Base-by-base conservation (phyloP, 2,797 vertebrate species). In the Orientallactaga sibirica region DNA sequence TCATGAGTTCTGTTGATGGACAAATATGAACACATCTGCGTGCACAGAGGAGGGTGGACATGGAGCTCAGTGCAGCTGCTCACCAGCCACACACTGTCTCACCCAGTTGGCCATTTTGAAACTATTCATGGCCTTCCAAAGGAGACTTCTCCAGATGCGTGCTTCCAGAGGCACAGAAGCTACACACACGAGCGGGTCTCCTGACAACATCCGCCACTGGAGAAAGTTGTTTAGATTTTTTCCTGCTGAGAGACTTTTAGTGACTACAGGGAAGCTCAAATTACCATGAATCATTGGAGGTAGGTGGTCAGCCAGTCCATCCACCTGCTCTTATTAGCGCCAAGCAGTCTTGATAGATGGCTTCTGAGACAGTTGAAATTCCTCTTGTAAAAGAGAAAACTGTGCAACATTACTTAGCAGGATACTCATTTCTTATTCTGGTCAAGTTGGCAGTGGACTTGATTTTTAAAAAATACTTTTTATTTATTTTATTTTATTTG, bases 271-370 rank as follows among this genome's bases (percentile, higher is more conserved):
- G 25, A 95, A 67, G 48, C 33, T 84, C 66, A 33, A 55, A 89
- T 92, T 80, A 79, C 41, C 67, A 55, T 15, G 29, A 86, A 74
- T 81, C 41, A 82, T 73, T 70, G 90, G 58, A 64, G 20, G 33
- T 75, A 19, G 48, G 68, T 24, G 86, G 16, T 92, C 55, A 81
- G 58, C 10, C 58, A 62, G 27, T 67, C 64, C 70, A 92, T 64
- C 80, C 58, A 76, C 90, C 73, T 94, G 19, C 87, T 62, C 73
- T 62, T 37, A 93, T 93, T 93, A 92, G 5, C 2, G 8, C 1
- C 76, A 96, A 92, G 11, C 25, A 75, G n/a, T 41, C 48, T 94
- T 94, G 80, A 96, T 43, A 78, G 76, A 93, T 84, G 61, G 24
- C 78, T 89, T 86, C 83, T 76, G 83, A 94, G 68, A 58, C 61